Conservation (phyloP, 64 coral and sea anemone genomes). For the Actinia tenebrosa region DNA sequence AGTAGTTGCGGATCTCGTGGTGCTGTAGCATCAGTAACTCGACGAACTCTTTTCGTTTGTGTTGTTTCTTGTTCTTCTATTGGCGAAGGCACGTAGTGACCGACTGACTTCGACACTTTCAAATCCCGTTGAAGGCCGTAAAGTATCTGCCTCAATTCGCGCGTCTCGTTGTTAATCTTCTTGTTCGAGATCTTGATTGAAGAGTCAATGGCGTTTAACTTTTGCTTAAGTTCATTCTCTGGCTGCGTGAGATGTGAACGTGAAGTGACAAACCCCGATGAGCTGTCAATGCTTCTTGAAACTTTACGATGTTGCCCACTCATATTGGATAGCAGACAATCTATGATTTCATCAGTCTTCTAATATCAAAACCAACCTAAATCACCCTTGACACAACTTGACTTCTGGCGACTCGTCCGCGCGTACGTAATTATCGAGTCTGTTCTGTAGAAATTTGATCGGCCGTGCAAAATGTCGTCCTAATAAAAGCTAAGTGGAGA, state of each 20-base stretch:
- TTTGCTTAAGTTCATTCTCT: constrained; percentile 73
- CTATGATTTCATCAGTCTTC: not conserved
- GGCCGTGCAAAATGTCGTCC: not conserved
- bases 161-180: constrained; percentile 55
- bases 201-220: constrained; percentile 73
- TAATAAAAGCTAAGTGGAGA: not conserved
- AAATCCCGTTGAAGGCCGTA: constrained; percentile 59
- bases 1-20: constrained; percentile 21
- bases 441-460: not conserved
- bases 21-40: constrained; percentile 31
- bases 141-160: constrained; percentile 63
- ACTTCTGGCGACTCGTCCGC: not conserved
- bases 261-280: constrained; percentile 4
- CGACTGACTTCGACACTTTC: constrained; percentile 31
- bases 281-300: constrained; percentile 21
- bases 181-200: constrained; percentile 77
- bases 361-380: not conserved
- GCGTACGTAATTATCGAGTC: not conserved
- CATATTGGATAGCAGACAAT: not conserved
- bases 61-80: constrained; percentile 33
- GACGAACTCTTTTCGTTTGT: constrained; percentile 17
- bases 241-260: constrained; percentile 29
- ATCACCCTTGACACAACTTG: not conserved
- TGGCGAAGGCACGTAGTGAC: constrained; percentile 50
- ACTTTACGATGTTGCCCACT: constrained; percentile 40